Conservation (phyloP, 1,140 invertebrate species). For the Fragariocoptes setiger region DNA sequence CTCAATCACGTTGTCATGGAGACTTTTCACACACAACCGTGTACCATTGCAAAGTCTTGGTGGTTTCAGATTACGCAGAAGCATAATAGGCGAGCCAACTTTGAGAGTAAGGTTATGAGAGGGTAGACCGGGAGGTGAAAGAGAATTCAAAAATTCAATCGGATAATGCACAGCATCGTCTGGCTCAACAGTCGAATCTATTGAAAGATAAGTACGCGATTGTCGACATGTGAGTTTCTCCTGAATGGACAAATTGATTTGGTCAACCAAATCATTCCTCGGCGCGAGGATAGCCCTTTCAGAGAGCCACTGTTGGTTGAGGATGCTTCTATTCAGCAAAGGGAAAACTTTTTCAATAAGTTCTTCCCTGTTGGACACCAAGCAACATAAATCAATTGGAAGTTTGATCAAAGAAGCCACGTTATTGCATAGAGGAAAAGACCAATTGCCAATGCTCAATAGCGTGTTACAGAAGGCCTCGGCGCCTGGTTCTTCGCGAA, state of each 20-base stretch:
- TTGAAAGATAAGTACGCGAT: neutral
- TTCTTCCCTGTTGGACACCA: neutral
- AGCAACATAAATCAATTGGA: neutral
- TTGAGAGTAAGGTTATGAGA: slow-evolving; percentile 17
- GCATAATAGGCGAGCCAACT: slow-evolving; percentile 15
- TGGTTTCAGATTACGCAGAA: slow-evolving; percentile 16
- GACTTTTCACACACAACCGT: slow-evolving; percentile 12
- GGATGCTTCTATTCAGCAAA: neutral
- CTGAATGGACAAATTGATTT: neutral
- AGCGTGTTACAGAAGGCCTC: slow-evolving; percentile 6
- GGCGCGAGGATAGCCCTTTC: slow-evolving; percentile 1
- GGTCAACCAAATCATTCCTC: neutral
- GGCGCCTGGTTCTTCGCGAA: neutral
- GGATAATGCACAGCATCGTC: slow-evolving; percentile 10
- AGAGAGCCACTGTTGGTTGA: neutral
- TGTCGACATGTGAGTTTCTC: neutral
- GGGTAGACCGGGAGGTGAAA: slow-evolving; percentile 15
- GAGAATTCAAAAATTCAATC: slow-evolving; percentile 15
- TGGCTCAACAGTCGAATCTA: neutral
- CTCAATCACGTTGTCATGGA: slow-evolving; percentile 10
- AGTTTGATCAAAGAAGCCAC: neutral
- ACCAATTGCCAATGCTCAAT: slow-evolving; percentile 5
- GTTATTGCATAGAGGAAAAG: too few species aligned
- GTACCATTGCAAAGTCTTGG: slow-evolving; percentile 17
- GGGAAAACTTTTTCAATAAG: neutral